Evolutionary conservation across 2,797 vertebrate genomes (phyloP), one percentile per base, ranked within the genome.

Genomic region (Alectoris magna): DNA sequence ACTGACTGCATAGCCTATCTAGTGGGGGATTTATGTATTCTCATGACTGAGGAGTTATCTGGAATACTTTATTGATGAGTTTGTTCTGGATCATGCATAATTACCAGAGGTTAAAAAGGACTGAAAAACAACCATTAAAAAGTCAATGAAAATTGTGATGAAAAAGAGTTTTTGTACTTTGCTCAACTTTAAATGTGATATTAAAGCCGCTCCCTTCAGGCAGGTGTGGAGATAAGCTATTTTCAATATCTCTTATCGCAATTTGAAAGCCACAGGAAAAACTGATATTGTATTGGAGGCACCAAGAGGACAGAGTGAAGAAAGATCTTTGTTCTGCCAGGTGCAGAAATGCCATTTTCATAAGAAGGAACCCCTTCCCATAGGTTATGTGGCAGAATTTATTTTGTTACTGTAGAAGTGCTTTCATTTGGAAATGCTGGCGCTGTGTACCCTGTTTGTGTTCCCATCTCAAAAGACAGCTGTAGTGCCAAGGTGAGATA

Each of bases 41-140:
- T 84, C 75, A 55, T 93, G 88, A 48, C 71, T 46, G 62, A 89
- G 39, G 53, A 90, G 56, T 82, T 88, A 74, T 76, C 75, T 79
- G 43, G 53, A 68, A 74, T 80, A 58, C 15, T 71, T 76, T 83
- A 79, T 90, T 6, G 23, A 93, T 53, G 34, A 41, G 44, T 88
- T 91, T 83, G 23, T 70, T 23, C 56, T 49, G 19, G 44, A 27
- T 78, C 46, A 88, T 86, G 36, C 72, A 56, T 94, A 91, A 88
- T 95, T 93, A 90, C 38, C 38, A 31, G 56, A 2, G 14, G 29
- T 48, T 90, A 87, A 78, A 86, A 87, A 15, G 4, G 4, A 59
- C 24, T 71, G 64, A 82, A 85, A 86, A 92, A 29, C 26, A 31
- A 58, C 41, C 18, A 39, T 26, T 23, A 90, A 85, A 85, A 88